Evolutionary conservation across 2,797 vertebrate genomes (phyloP).

Genomic region (Adelosebastes latens): DNA sequence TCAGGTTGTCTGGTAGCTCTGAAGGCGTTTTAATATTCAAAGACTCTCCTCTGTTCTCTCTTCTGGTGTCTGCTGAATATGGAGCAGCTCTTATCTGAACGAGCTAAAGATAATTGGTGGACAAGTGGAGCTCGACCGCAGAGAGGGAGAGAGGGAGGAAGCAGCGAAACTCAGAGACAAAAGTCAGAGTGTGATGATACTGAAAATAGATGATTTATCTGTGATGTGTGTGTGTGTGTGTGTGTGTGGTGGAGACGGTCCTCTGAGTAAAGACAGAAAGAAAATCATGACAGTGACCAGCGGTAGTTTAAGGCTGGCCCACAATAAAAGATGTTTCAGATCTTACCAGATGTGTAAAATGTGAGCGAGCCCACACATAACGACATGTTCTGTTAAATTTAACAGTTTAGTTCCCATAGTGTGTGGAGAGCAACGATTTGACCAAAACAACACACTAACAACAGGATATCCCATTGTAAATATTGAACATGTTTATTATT

Average conservation of each 20-base stretch:
- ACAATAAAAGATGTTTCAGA: too few relatives aligned
- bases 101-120: slow-evolving; percentile 67
- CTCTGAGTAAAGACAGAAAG: neutral
- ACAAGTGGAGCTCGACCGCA: slow-evolving; percentile 62
- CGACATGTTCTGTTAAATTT: too few relatives aligned
- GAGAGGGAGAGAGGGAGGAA: slow-evolving; percentile 19
- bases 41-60: slow-evolving; percentile 30
- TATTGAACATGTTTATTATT: too few relatives aligned
- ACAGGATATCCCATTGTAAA: too few relatives aligned
- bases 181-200: slow-evolving; percentile 1
- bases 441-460: too few relatives aligned
- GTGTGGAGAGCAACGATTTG: too few relatives aligned
- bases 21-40: slow-evolving; percentile 61
- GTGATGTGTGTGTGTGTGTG: neutral
- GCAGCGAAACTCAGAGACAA: neutral
- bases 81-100: slow-evolving; percentile 70
- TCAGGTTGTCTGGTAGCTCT: slow-evolving; percentile 30
- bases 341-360: too few relatives aligned
- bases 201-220: slow-evolving; percentile 27
- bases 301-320: too few relatives aligned
- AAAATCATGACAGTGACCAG: neutral
- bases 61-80: slow-evolving; percentile 56
- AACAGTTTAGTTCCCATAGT: too few relatives aligned
- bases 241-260: neutral
- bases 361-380: too few relatives aligned